Evolutionary conservation across 2,888 invertebrate genomes (phyloP), one percentile per base, ranked within the genome.

Genomic region (Amblyjoppa proteus): DNA sequence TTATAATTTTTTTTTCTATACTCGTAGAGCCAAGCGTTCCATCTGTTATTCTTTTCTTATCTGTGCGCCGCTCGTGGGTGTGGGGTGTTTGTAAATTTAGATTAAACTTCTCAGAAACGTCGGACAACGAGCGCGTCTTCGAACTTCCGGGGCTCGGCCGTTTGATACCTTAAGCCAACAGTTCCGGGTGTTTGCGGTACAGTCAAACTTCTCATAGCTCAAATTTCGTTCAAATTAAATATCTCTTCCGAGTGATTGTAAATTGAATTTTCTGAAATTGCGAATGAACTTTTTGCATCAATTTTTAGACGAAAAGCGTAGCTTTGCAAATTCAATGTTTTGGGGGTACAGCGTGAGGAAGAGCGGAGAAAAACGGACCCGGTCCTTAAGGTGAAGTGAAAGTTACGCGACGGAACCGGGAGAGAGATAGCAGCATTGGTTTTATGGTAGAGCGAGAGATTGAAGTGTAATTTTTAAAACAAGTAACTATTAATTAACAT

Each of bases 101-200:
- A 45, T 41, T 41, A 41, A 68, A 25, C 9, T 68, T 68, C 68
- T 11, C 38, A 41, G 68, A 66, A 66, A 38, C 66, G 64, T 64
- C 25, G 58, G 58, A 11, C 28, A 58, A 25, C 25, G 28, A 13
- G 31, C 28, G 31, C n/a, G 34, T 31, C 64, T 64, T 16, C 34
- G 34, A 64, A 64, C 64, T 64, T 64, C 64, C 64, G 64, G 64
- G 64, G 64, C 31, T 64, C n/a, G 64, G 64, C n/a, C 64, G 64
- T 28, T 64, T 64, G 16, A 64, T 64, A 34, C 31, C 64, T 11
- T 28, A 61, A 61, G 61, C 61, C 28, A 61, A 61, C 28, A 61
- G 3, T 31, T 28, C 13, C 25, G 28, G 16, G 28, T 31, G 31
- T 61, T 61, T 61, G 61, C 61, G 13, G 31, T 61, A 31, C 61